Conservation (phyloP, 2,888 invertebrate genomes). For the Teleiodes luculella region DNA sequence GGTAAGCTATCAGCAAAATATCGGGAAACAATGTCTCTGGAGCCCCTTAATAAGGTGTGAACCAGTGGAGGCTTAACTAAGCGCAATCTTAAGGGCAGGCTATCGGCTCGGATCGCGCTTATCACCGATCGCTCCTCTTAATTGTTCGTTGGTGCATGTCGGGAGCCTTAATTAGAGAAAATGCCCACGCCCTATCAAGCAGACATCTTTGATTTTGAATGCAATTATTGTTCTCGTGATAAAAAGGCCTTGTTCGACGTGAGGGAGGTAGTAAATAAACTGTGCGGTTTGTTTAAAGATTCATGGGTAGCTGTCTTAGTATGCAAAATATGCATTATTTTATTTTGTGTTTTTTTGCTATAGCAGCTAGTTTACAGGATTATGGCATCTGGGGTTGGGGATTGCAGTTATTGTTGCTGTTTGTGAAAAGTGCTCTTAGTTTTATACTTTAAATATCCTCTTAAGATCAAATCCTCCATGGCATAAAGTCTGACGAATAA, state of each 20-base stretch:
- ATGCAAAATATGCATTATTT: too few relatives aligned
- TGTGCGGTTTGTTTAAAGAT: background rate
- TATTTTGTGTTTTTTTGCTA: too few relatives aligned
- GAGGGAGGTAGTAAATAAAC: constrained; percentile 3
- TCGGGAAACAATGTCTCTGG: constrained; percentile 31
- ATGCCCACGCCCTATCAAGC: constrained; percentile 62
- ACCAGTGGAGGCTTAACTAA: constrained; percentile 47
- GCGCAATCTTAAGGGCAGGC: constrained; percentile 53
- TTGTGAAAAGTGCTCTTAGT: too few relatives aligned
- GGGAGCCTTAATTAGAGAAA: constrained; percentile 73
- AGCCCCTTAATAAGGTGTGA: constrained; percentile 62
- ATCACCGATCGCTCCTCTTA: constrained; percentile 71
- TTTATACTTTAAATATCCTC: too few relatives aligned
- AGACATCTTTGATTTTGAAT: constrained; percentile 75
- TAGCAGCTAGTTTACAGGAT: too few relatives aligned
- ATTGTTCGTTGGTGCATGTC: constrained; percentile 71
- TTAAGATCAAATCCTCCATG: too few relatives aligned
- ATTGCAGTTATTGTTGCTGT: too few relatives aligned
- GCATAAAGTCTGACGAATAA: too few relatives aligned
- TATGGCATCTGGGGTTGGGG: too few relatives aligned
- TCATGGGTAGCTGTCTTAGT: background rate
- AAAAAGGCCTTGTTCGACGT: constrained; percentile 46
- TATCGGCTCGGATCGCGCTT: constrained; percentile 60
- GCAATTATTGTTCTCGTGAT: constrained; percentile 74
- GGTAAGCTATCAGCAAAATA: constrained; percentile 22